Conservation (phyloP, 2,113 vertebrate genomes). For the Conger conger region DNA sequence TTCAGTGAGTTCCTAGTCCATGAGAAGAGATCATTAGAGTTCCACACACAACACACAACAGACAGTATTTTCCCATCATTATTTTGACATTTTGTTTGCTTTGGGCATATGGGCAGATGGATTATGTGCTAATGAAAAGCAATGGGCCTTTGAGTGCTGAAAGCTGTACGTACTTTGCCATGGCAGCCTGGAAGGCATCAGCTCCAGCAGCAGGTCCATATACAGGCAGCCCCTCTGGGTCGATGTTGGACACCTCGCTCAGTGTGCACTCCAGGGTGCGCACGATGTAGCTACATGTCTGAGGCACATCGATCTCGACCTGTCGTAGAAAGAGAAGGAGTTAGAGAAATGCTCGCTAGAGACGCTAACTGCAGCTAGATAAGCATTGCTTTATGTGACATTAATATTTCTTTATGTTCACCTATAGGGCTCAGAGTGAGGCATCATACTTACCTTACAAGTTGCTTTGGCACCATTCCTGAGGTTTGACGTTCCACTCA, state of each 20-base stretch:
- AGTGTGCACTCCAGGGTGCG: constrained; percentile 79
- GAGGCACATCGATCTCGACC: constrained; percentile 89
- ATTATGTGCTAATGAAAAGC: not conserved
- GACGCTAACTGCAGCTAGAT: constrained; percentile 77
- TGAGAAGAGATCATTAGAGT: not conserved
- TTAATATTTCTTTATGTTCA: not conserved
- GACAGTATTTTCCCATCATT: constrained; percentile 34
- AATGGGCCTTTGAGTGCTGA: constrained; percentile 20
- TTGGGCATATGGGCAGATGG: constrained; percentile 39
- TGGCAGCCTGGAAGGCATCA: constrained; percentile 76
- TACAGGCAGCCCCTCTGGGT: constrained; percentile 56
- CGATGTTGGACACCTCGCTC: constrained; percentile 68
- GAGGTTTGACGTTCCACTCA: constrained; percentile 70
- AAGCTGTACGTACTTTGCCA: constrained; percentile 75
- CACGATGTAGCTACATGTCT: constrained; percentile 79
- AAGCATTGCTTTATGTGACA: constrained; percentile 53
- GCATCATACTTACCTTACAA: constrained; percentile 73
- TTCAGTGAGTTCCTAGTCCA: constrained; percentile 73
- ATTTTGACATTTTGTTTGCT: constrained; percentile 69
- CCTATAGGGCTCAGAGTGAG: not conserved
- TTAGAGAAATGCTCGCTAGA: constrained; percentile 60
- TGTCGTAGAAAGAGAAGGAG: constrained; percentile 46
- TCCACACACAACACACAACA: not conserved
- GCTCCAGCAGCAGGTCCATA: constrained; percentile 71
- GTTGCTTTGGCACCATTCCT: constrained; percentile 76